A percentile compares a stretch with the other conserved stretches of the same genome.
Conservation (phyloP, 2,797 vertebrate genomes). For the Hafferia zeledoni region DNA sequence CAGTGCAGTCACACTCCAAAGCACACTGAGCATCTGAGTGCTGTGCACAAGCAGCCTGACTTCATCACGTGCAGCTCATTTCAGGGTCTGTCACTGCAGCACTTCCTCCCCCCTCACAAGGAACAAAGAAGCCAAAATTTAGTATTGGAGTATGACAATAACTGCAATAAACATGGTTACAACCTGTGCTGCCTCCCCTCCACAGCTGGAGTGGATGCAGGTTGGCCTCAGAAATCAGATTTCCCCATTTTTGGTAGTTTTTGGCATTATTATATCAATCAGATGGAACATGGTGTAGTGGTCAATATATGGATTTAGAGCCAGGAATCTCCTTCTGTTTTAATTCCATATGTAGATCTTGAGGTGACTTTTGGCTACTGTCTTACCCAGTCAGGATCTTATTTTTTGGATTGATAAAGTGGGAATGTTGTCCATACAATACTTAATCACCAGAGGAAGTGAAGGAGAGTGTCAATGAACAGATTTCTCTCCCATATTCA, state of each 20-base stretch:
- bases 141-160: conserved; percentile 80
- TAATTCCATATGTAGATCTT: neutral
- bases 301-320: neutral
- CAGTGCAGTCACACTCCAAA: neutral
- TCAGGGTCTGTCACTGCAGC: conserved; percentile 80
- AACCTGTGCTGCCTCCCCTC: conserved; percentile 64
- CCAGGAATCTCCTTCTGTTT: neutral
- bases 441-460: neutral
- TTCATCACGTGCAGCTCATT: neutral
- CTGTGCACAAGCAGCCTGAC: neutral
- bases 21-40: neutral
- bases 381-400: neutral
- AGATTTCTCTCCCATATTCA: neutral
- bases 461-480: neutral
- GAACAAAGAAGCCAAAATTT: conserved; percentile 67
- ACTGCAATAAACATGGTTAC: conserved; percentile 59
- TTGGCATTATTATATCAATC: neutral
- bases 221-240: conserved; percentile 73
- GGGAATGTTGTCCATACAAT: neutral
- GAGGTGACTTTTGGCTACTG: neutral
- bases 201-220: conserved; percentile 68
- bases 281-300: neutral
- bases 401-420: neutral
- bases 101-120: conserved; percentile 74
- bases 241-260: conserved; percentile 76